Base-by-base conservation (phyloP, 2,888 invertebrate genomes). In the Pristionchus mayeri region DNA sequence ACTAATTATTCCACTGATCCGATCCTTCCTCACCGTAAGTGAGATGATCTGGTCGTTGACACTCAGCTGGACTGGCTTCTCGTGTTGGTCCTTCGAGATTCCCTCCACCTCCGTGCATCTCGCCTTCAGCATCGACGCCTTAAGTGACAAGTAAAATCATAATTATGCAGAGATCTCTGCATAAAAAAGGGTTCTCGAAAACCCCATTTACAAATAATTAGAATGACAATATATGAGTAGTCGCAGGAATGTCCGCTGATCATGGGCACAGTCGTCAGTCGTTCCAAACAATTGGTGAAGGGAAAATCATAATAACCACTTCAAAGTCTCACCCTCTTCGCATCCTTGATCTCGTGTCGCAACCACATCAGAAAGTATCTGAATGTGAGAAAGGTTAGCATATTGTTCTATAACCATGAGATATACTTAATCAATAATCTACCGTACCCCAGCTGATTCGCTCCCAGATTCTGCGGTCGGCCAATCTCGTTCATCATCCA, bases 281-380 rank as follows among this genome's bases (percentile, higher is more conserved):
- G n/a, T n/a, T n/a, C n/a, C n/a, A n/a, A n/a, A n/a, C n/a, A n/a
- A n/a, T n/a, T n/a, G n/a, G n/a, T n/a, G n/a, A n/a, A n/a, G n/a
- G n/a, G n/a, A n/a, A 57, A 0, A 24, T 57, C n/a, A 11, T 1
- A 24, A 57, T 2, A 57, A 57, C 21, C n/a, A 79, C 48, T 76
- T n/a, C 9, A 13, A 50, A 34, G 18, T 37, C 81, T 24, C 9
- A 82, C 81, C 40, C 85, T 86, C 27, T 85, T 54, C 30, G 85
- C 84, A 50, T 87, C 89, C 82, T 85, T 85, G 7, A 90, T 86
- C 75, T 91, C 91, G 78, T 88, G 89, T 9, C 92, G 87, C 57
- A 91, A 80, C 89, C 90, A 91, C 92, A 92, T 92, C 7, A 92
- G 85, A 44, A 90, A 90, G 76, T 87, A 88, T 3, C 89, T 89